These are phyloP conservation scores for Eristalis pertinax DNA, from an alignment of 2,888 invertebrate genomes.

Conservation along the genomic window DNA sequence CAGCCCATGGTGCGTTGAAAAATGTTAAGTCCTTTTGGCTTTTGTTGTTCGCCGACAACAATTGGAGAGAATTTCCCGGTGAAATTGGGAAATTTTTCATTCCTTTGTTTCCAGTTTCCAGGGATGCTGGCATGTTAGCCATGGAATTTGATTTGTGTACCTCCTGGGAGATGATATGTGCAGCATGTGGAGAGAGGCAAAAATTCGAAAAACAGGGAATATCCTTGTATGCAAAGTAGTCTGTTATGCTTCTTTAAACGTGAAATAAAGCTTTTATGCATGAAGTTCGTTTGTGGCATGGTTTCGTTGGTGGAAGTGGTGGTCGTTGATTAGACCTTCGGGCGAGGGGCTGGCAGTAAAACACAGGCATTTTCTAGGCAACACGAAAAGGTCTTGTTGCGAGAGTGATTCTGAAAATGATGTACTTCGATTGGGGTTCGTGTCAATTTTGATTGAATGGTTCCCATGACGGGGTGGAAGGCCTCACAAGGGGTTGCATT, in stretches of 20 bases:
- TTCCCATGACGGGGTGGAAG: background rate
- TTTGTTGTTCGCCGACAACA: conserved; percentile 37
- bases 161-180: background rate
- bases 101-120: conserved; percentile 32
- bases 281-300: background rate
- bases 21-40: conserved; percentile 42
- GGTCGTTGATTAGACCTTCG: background rate
- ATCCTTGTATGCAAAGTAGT: conserved; percentile 4
- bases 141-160: conserved; percentile 3
- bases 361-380: background rate
- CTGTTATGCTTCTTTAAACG: background rate
- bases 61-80: conserved; percentile 29
- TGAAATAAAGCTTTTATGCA: background rate
- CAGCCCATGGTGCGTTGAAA: conserved; percentile 30
- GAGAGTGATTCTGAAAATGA: background rate
- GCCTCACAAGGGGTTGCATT: background rate
- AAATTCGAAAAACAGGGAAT: background rate
- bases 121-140: conserved; percentile 5
- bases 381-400: background rate
- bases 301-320: background rate
- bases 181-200: background rate
- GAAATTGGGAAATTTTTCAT: conserved; percentile 44
- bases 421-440: background rate
- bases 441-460: background rate
- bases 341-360: background rate